Evolutionary conservation across 2,888 invertebrate genomes (phyloP).

Genomic region (Drosophila imparisetae): DNA sequence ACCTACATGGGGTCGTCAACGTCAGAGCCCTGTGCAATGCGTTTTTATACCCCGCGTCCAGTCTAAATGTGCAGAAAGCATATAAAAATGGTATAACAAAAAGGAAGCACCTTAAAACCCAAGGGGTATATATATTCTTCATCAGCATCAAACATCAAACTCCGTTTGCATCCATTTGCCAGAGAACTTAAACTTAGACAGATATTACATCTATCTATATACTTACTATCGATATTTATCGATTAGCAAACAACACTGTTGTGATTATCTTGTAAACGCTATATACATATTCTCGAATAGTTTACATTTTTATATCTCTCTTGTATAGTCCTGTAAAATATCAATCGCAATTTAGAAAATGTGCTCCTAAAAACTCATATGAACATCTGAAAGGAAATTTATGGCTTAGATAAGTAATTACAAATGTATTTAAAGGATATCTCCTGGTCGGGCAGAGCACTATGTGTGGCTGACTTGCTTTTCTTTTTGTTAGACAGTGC

Average conservation of each 20-base stretch:
- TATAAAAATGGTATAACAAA: background rate
- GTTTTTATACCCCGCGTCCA: background rate
- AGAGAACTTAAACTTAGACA: background rate
- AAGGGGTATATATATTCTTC: background rate
- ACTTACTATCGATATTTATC: background rate
- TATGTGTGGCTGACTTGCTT: constrained; percentile 13
- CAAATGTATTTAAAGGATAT: background rate
- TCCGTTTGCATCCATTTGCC: background rate
- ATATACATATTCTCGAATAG: background rate
- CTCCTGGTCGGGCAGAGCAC: background rate
- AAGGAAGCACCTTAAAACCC: background rate
- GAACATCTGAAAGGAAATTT: background rate
- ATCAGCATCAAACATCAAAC: background rate
- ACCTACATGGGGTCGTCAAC: constrained; percentile 29
- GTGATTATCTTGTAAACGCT: background rate
- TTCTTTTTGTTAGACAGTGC: constrained; percentile 50
- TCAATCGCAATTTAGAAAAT: background rate
- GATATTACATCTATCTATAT: background rate
- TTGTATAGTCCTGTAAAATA: accelerated
- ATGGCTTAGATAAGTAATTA: background rate
- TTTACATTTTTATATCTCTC: background rate
- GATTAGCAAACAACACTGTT: background rate
- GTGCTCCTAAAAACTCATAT: background rate
- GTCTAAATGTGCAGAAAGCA: background rate
- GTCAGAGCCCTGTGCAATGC: background rate